Evolutionary conservation across 2,113 vertebrate species (phyloP), one percentile per base, ranked within the genome.

Genomic region (Epinephelus moara): DNA sequence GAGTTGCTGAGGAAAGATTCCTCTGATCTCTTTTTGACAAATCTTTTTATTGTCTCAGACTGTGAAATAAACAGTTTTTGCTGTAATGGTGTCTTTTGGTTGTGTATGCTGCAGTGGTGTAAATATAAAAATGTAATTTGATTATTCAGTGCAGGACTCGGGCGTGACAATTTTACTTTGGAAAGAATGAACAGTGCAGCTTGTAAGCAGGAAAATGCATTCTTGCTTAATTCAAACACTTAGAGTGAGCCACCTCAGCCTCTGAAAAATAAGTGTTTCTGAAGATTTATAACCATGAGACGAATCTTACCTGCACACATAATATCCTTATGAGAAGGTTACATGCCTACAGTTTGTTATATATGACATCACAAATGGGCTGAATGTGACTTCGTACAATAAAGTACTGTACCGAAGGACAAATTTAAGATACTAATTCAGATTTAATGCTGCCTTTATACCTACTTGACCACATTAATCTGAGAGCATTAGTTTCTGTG

Each of bases 11-110:
- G 7, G 23, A 56, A 56, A 14, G 7, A 45, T 30, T 33, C 6
- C n/a, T 15, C 53, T 14, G 2, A 23, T 72, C 25, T 62, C 25
- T 14, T 47, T 27, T 21, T 64, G 15, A n/a, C 25, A 11, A 25
- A 19, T 3, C 56, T 30, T n/a, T 37, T 21, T 17, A 62, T 60
- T 74, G 72, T 81, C 56, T 0, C 14, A 59, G 50, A 75, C 61
- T 68, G 17, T 62, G 53, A 74, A 88, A 89, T 89, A 91, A 84
- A 84, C 27, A 1, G 8, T 47, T 21, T 78, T 81, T 84, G 25
- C 40, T 68, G 6, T 37, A 55, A 47, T 75, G 3, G 5, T 45
- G 42, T 45, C 9, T 10, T 45, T 17, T 69, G 21, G 4, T 63
- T 68, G 13, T 40, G 27, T 37, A 17, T 1, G 23, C 7, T 63